Percentiles rank a stretch among this genome's conserved stretches.
phyloP scores from a whole-genome alignment of 2,888 invertebrate species.

The Limnephilus rhombicus region DNA sequence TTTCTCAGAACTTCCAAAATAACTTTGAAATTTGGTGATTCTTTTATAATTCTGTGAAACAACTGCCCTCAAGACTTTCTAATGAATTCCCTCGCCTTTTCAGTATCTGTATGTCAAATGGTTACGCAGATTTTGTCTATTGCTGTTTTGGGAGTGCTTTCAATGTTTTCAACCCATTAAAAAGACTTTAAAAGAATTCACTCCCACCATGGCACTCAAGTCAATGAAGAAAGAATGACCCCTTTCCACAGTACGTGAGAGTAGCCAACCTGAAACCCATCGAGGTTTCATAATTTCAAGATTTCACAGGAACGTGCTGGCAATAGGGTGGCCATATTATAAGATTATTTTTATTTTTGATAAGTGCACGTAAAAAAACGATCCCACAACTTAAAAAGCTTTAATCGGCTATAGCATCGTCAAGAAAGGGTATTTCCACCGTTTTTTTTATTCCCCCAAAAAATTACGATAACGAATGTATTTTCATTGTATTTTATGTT shows the following conservation, averaged over 20 bases:
- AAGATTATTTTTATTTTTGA: neutral
- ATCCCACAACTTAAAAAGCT: neutral
- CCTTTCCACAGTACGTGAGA: neutral
- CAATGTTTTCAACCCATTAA: neutral
- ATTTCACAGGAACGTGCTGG: neutral
- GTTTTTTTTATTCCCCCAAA: too few relatives aligned
- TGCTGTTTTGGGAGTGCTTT: neutral
- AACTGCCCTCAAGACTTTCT: neutral
- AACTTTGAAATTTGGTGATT: too few relatives aligned
- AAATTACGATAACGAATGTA: too few relatives aligned
- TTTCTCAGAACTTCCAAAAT: too few relatives aligned
- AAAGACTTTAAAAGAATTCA: neutral
- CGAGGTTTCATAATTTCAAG: neutral
- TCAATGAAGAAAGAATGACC: neutral
- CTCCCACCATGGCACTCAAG: neutral
- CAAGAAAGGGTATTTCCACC: neutral
- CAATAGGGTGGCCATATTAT: neutral
- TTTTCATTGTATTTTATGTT: too few relatives aligned
- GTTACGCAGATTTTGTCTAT: neutral
- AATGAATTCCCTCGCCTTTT: neutral
- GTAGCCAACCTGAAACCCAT: neutral
- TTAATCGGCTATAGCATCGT: neutral
- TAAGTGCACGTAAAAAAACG: neutral
- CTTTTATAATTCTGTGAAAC: too few relatives aligned
- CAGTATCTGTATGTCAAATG: neutral